These are phyloP conservation scores for Esox lucius DNA, from an alignment of 2,797 vertebrate genomes.

Conservation along the genomic window DNA sequence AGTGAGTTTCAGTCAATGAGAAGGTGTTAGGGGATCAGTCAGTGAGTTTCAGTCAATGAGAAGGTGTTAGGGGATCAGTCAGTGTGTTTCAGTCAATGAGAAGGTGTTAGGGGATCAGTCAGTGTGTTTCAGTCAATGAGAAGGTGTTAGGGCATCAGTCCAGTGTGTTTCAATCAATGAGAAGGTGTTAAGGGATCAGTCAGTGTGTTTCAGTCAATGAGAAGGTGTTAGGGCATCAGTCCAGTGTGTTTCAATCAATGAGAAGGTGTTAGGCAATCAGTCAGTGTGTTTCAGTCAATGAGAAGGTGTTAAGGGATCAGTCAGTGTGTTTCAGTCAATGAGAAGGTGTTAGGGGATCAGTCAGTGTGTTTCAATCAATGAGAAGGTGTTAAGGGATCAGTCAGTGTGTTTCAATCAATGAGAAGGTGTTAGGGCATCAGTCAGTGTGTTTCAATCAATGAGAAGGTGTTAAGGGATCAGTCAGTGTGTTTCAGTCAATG, in stretches of 20 bases:
- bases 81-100: background rate
- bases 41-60: background rate
- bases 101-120: too few relatives aligned
- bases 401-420: background rate
- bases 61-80: background rate
- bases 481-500: too few relatives aligned
- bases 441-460: background rate
- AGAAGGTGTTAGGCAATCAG: too few relatives aligned
- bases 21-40: constrained; percentile 9
- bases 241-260: too few relatives aligned
- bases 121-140: too few relatives aligned
- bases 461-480: constrained; percentile 1
- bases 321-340: background rate
- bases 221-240: too few relatives aligned
- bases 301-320: constrained; percentile 17
- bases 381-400: too few relatives aligned
- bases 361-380: too few relatives aligned
- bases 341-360: background rate
- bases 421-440: constrained; percentile 7
- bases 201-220: too few relatives aligned
- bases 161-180: too few relatives aligned
- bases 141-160: too few relatives aligned
- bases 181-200: too few relatives aligned
- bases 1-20: background rate
- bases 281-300: background rate